Percentiles rank a stretch among this genome's conserved stretches.
Evolutionary conservation across 2,888 invertebrate species (phyloP).

Genomic region (Selenia dentaria): DNA sequence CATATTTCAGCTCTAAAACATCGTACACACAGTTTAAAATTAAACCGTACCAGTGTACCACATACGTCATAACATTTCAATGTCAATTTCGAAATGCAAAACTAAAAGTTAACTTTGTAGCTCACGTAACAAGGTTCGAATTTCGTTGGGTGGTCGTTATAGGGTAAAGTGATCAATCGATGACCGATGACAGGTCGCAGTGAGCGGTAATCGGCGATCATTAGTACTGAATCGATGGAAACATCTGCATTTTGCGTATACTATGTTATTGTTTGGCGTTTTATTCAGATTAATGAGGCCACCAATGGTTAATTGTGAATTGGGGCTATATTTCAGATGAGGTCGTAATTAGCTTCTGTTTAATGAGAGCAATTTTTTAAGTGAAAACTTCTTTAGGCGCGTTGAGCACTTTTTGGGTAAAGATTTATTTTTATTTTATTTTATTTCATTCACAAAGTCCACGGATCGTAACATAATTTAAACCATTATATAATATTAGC

Average conservation of each 20-base stretch:
- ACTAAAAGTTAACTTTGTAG: constrained; percentile 20
- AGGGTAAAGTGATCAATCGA: constrained; percentile 55
- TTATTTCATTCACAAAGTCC: too few species aligned
- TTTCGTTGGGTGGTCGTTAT: constrained; percentile 11
- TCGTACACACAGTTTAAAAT: constrained; percentile 29
- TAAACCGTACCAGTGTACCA: constrained; percentile 1
- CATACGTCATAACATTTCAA: constrained; percentile 8
- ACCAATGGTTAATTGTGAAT: constrained; percentile 29
- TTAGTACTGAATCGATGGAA: constrained; percentile 64
- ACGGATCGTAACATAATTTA: too few species aligned
- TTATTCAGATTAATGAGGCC: constrained; percentile 33
- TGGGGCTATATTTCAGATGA: constrained; percentile 11
- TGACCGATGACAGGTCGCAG: constrained; percentile 67
- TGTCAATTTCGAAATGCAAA: constrained; percentile 10
- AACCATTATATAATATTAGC: too few species aligned
- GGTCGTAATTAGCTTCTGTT: background rate
- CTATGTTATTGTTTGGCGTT: constrained; percentile 37
- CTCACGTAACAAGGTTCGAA: constrained; percentile 28
- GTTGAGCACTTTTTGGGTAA: too few species aligned
- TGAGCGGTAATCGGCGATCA: constrained; percentile 67
- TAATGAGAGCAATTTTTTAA: background rate
- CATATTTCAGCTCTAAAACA: constrained; percentile 34
- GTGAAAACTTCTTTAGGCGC: too few species aligned
- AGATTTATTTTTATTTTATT: background rate
- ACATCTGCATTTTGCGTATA: constrained; percentile 47